Conservation (phyloP, 2,888 invertebrate genomes). For the Zygothrica quintamaculata region DNA sequence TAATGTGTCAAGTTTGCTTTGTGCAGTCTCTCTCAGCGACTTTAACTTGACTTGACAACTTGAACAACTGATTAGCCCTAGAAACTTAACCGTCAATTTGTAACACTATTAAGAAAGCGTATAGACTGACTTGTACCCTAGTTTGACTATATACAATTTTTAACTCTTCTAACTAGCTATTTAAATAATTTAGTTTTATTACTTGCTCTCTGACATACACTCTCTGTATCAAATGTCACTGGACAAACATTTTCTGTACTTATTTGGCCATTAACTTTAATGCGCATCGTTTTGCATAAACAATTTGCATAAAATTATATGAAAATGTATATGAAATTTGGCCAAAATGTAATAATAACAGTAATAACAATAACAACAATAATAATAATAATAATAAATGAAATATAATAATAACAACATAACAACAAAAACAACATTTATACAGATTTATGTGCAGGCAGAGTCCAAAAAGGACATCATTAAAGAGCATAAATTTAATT, state of each 20-base stretch:
- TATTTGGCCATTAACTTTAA: neutral
- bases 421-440: conserved; percentile 6
- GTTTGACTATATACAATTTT: too few relatives aligned
- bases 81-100: conserved; percentile 33
- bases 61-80: conserved; percentile 47
- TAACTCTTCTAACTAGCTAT: too few relatives aligned
- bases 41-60: conserved; percentile 37
- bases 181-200: too few relatives aligned
- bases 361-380: too few relatives aligned
- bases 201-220: too few relatives aligned
- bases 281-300: neutral
- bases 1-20: conserved; percentile 57
- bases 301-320: conserved; percentile 28
- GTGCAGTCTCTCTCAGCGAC: conserved; percentile 32
- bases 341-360: conserved; percentile 21
- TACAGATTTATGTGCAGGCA: neutral
- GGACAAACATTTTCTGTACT: too few relatives aligned
- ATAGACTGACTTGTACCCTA: neutral
- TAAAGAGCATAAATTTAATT: conserved; percentile 44
- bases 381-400: conserved; percentile 2
- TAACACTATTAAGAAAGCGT: conserved; percentile 21
- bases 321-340: conserved; percentile 18
- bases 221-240: too few relatives aligned
- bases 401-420: neutral
- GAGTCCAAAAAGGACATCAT: neutral